Evolutionary conservation across 2,888 invertebrate genomes (phyloP), one percentile per base, ranked within the genome.

Genomic region (Chaetogeoica ovagalla): DNA sequence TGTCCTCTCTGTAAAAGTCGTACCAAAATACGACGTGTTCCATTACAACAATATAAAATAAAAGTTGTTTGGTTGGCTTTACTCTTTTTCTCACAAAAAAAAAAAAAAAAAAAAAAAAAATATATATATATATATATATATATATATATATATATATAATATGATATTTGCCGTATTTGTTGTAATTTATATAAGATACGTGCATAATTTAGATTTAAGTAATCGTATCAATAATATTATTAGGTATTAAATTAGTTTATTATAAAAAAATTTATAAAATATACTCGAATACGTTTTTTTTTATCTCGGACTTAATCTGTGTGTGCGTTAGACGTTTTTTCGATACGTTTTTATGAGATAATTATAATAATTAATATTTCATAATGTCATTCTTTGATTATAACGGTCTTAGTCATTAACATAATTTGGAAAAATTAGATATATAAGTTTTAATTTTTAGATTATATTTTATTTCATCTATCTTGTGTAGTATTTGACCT

Each of bases 361-460:
- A 21, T 70, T 1, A 70, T 59, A 30, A 30, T 30, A 30, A 30
- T n/a, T n/a, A n/a, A 30, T 57, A 57, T 57, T 70, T 68, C 13
- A 19, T 9, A 55, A 55, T 69, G 19, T 19, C 19, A 69, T 69
- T 43, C 19, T 55, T 55, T 52, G 11, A 11, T 17, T 21, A 9
- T 0, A 39, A 2, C 2, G 5, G n/a, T 39, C 43, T 43, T 9
- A 39, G 2, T 60, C 21, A 21, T 43, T 43, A 11, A 19, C 0
- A 11, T 60, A 23, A 60, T 71, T 43, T 21, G 4, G 21, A 39
- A 8, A 60, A 71, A 71, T 71, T 9, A n/a, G 2, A 39, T 30
- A 30, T 30, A 30, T 73, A 62, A n/a, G 63, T 63, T 55, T n/a
- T 6, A 70, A 70, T 57, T n/a, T 57, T 70, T 55, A 19, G 30